Base-by-base conservation (phyloP, 1,140 invertebrate species). In the Leucophenga varia region DNA sequence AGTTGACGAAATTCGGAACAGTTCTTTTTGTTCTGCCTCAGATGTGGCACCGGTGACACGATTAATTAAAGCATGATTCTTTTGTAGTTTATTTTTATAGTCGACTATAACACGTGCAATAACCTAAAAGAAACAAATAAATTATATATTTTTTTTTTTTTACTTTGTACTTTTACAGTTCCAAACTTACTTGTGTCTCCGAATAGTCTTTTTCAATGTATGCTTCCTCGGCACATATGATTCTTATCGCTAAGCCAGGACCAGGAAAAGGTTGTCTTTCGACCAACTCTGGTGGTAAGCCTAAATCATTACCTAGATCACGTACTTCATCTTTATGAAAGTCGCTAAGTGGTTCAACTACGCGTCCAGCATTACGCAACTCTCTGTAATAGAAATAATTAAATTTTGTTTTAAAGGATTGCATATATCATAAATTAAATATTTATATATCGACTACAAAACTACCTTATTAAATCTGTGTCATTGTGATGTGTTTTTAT, bases 401-500 rank as follows among this genome's bases (percentile, higher is more conserved):
- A 43, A 25, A 3, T 21, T 32, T n/a, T n/a, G n/a, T n/a, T n/a
- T n/a, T 36, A 53, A 49, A 22, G 52, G 47, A 50, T 51, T 46
- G 31, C 38, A 42, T 37, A 54, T 21, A 12, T n/a, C 13, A 16
- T 14, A 21, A 31, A 13, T 7, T 22, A 18, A 34, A 21, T 32
- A 14, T 30, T 3, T 19, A 39, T 25, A 14, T 49, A 21, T 47
- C 47, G 31, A 52, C 45, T 52, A 48, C 25, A 19, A 30, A 20
- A 41, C 22, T 58, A 64, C 57, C 95, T 79, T n/a, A 99, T 93
- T 16, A 98, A 80, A 64, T 93, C 93, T 25, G 92, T 97, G 76
- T 99, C 97, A 76, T 99, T 99, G 80, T 99, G 97, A 79, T 99
- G 97, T n/a, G 97, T 99, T 80, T 99, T 99, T 61, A 99, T 99